Evolutionary conservation across 1,140 invertebrate genomes (phyloP).

Genomic region (Drosophila asahinai): DNA sequence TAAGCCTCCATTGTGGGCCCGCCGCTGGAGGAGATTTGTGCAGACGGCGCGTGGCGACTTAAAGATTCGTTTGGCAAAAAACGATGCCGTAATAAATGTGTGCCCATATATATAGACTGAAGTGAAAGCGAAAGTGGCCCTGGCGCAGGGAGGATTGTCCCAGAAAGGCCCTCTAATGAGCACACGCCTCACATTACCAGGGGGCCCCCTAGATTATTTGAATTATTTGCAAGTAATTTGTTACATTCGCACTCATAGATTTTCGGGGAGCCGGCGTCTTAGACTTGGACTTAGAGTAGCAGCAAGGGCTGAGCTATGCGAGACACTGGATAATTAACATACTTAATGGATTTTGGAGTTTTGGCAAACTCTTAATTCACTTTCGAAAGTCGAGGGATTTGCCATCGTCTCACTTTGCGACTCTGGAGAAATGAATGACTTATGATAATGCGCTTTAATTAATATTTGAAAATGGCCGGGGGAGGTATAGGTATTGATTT

Average conservation of each 20-base stretch:
- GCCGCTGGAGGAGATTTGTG: constrained; percentile 62
- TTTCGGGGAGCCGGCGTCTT: constrained; percentile 14
- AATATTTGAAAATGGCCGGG: constrained; percentile 4
- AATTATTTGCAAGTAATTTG: constrained; percentile 84
- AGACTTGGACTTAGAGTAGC: constrained; percentile 33
- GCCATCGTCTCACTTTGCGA: background rate
- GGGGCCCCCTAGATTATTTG: constrained; percentile 67
- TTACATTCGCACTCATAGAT: constrained; percentile 64
- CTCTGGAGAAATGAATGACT: constrained; percentile 23
- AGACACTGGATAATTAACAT: constrained; percentile 69
- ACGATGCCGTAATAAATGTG: constrained; percentile 74
- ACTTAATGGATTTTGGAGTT: constrained; percentile 77
- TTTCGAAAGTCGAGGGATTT: constrained; percentile 34
- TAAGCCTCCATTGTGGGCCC: constrained; percentile 55
- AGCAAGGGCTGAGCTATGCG: constrained; percentile 18
- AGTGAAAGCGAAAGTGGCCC: constrained; percentile 25
- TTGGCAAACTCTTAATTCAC: constrained; percentile 50
- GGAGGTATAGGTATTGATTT: constrained; percentile 11
- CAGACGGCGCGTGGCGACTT: constrained; percentile 75
- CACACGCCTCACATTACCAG: constrained; percentile 71
- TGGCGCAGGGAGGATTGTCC: constrained; percentile 16
- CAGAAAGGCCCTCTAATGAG: constrained; percentile 61
- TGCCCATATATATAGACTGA: constrained; percentile 54
- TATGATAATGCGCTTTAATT: constrained; percentile 34
- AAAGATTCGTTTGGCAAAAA: constrained; percentile 72